These are phyloP conservation scores for Drosophila ambigua DNA, from an alignment of 1,140 invertebrate genomes.

Conservation along the genomic window DNA sequence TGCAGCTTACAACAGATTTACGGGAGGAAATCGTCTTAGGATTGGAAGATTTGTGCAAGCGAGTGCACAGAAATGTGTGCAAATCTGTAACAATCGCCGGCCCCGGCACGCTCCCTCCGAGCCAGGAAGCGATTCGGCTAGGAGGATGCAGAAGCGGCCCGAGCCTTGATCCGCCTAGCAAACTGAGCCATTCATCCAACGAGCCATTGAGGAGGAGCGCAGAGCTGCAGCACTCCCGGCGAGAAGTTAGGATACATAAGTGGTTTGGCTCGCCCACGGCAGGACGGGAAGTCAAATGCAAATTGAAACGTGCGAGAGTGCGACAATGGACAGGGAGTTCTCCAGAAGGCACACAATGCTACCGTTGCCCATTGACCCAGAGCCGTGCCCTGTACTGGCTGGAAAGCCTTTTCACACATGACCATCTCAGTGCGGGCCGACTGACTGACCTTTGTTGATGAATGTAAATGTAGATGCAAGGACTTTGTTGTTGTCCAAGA, in stretches of 20 bases:
- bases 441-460: constrained; percentile 23
- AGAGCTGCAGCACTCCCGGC: constrained; percentile 17
- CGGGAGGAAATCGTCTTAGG: constrained; percentile 63
- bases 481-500: constrained; percentile 31
- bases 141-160: constrained; percentile 18
- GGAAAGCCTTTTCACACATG: constrained; percentile 77
- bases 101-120: constrained; percentile 39
- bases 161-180: constrained; percentile 58
- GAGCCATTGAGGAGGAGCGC: too few relatives aligned
- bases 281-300: constrained; percentile 77
- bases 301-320: constrained; percentile 67
- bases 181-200: constrained; percentile 13
- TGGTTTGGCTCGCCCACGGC: constrained; percentile 60
- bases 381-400: constrained; percentile 24
- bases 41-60: constrained; percentile 61
- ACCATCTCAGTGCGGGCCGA: constrained; percentile 43
- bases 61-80: constrained; percentile 44
- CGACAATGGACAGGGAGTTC: constrained; percentile 47
- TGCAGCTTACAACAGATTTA: constrained; percentile 77
- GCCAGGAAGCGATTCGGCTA: constrained; percentile 3
- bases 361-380: constrained; percentile 20
- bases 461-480: constrained; percentile 42
- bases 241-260: constrained; percentile 55
- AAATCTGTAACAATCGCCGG: constrained; percentile 62
- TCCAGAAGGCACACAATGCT: constrained; percentile 50